Base-by-base conservation (phyloP, 23 tunicate genomes). In the Styela plicata region DNA sequence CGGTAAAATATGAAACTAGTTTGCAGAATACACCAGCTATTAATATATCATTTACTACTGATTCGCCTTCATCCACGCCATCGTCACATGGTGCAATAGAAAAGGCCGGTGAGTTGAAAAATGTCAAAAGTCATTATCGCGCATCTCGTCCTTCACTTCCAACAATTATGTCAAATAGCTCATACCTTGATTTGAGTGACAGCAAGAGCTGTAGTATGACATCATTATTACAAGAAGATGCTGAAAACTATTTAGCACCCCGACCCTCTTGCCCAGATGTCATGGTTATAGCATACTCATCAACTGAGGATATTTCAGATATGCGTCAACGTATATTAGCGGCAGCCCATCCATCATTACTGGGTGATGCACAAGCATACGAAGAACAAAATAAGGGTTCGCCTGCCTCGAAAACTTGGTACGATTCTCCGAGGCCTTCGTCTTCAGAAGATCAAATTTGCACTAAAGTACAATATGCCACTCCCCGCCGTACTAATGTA, bases 211-310 rank as follows among this genome's bases (percentile, higher is more conserved):
- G 31, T 67, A 67, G 71, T 24, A 16, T 67, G 16, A 24, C 19
- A 18, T 67, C 71, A 29, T 67, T 29, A 29, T 44, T 76, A 13
- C 36, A 33, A 30, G 66, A 76, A 44, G 81, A 76, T 53, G 66
- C 67, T 16, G 81, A 76, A 44, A 76, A 53, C 21, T 76, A 76
- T 53, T 29, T 76, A 26, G 18, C 66, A 18, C 81, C 81, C 24
- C 64, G 81, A 21, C 81, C 81, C 1, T 76, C 81, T 10, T 76
- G 64, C 24, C 81, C 81, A 20, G 81, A 76, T 44, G 66, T 0
- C 70, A 44, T 27, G 66, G 31, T 44, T 13, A 44, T 1, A 26
- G 78, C 53, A 23, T 76, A 76, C 31, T 76, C 81, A 7, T 76
- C 81, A 24, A 44, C 81, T 13, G 81, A 76, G 22, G 81, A 76